These are phyloP conservation scores for Clivina fossor DNA, from an alignment of 2,888 invertebrate genomes.

Conservation along the genomic window DNA sequence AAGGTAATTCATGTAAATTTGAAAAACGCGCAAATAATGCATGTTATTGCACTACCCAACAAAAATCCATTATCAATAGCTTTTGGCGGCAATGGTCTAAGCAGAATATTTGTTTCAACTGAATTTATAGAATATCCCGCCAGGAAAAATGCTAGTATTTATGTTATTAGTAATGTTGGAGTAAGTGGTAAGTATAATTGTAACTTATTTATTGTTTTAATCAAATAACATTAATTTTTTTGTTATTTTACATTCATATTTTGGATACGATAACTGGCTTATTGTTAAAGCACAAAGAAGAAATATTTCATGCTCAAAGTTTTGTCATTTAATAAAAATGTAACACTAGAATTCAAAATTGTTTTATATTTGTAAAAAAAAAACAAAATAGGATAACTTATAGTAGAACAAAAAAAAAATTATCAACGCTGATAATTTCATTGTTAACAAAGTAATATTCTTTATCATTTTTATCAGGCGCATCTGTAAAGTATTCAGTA, in stretches of 20 bases:
- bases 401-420: no score
- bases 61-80: neutral
- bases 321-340: no score
- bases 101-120: slow-evolving; percentile 8
- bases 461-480: neutral
- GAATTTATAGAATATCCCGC: neutral
- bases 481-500: neutral
- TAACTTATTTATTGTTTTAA: neutral
- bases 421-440: no score
- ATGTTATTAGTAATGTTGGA: slow-evolving; percentile 12
- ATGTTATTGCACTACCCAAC: neutral
- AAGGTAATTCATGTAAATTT: slow-evolving; percentile 10
- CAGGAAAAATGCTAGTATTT: neutral
- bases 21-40: neutral
- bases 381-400: no score
- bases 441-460: neutral
- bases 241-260: no score
- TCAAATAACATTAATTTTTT: no score
- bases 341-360: no score
- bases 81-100: neutral
- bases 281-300: no score
- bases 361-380: no score
- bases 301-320: no score
- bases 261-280: no score
- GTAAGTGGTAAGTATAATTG: neutral